Evolutionary conservation across 2,888 invertebrate species (phyloP).

Genomic region (Acanthococcus lagerstroemiae): DNA sequence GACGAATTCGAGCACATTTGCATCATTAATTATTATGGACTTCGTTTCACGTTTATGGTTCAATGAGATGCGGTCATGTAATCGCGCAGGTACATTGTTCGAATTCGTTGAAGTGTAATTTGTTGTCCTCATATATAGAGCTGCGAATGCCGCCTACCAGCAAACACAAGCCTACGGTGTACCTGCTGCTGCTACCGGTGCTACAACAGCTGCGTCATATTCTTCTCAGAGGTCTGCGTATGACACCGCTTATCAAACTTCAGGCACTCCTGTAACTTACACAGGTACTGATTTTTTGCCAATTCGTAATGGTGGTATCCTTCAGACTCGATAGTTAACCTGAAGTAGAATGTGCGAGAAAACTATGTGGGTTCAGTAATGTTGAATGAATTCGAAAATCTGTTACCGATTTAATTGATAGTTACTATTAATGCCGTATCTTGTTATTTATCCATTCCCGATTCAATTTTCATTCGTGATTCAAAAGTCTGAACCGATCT

Average conservation of each 20-base stretch:
- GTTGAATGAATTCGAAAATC: too few species aligned
- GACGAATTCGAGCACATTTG: too few species aligned
- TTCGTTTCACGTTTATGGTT: neutral
- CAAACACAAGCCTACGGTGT: conserved; percentile 77
- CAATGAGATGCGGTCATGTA: neutral
- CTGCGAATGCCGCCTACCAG: conserved; percentile 67
- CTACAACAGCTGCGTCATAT: conserved; percentile 70
- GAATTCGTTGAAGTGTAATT: neutral
- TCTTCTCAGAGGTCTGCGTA: conserved; percentile 71
- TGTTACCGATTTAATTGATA: too few species aligned
- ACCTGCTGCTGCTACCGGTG: conserved; percentile 51
- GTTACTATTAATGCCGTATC: too few species aligned
- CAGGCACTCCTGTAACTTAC: conserved; percentile 53
- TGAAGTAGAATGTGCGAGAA: too few species aligned
- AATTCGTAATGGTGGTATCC: too few species aligned
- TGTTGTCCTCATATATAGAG: conserved; percentile 35
- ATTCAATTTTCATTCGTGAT: too few species aligned
- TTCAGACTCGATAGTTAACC: too few species aligned
- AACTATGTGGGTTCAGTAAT: too few species aligned
- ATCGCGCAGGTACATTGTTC: conserved; percentile 41
- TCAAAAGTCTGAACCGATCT: too few species aligned
- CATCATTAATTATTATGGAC: neutral
- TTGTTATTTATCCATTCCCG: too few species aligned
- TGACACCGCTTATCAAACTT: conserved; percentile 75
- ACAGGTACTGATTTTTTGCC: conserved; percentile 42